Evolutionary conservation across 1,140 invertebrate genomes (phyloP).

Genomic region (Danaus melanippus): DNA sequence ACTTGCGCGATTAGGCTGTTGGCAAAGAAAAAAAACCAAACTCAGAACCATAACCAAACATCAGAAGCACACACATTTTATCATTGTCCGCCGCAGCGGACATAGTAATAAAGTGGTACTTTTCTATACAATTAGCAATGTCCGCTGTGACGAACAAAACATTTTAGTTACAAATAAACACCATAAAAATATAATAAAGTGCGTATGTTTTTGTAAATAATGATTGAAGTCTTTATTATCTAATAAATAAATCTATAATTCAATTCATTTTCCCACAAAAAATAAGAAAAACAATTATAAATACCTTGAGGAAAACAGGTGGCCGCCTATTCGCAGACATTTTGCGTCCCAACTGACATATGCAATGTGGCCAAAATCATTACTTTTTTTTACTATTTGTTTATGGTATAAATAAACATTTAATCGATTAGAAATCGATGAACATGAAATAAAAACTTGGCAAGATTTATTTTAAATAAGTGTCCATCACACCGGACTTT

Average conservation of each 20-base stretch:
- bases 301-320: constrained; percentile 23
- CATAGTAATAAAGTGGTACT: constrained; percentile 16
- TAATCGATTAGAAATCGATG: constrained; percentile 16
- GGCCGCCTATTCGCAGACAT: constrained; percentile 20
- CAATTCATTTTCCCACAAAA: constrained; percentile 18
- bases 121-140: constrained; percentile 20
- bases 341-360: constrained; percentile 17
- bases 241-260: constrained; percentile 7
- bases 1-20: constrained; percentile 20
- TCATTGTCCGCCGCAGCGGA: constrained; percentile 18
- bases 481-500: constrained; percentile 7
- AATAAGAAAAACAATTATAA: constrained; percentile 21
- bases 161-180: constrained; percentile 20
- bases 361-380: constrained; percentile 21
- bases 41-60: constrained; percentile 15
- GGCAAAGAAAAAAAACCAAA: constrained; percentile 12
- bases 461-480: constrained; percentile 17
- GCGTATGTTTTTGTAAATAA: constrained; percentile 17
- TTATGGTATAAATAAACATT: constrained; percentile 21
- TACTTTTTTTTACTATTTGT: constrained; percentile 20
- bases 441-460: constrained; percentile 20
- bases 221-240: neutral
- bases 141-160: constrained; percentile 22
- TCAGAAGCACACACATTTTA: constrained; percentile 15
- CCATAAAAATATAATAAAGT: constrained; percentile 19